A percentile compares a stretch with the other conserved stretches of the same genome.
Evolutionary conservation across 1,140 invertebrate species (phyloP).

Genomic region (Bombus huntii): DNA sequence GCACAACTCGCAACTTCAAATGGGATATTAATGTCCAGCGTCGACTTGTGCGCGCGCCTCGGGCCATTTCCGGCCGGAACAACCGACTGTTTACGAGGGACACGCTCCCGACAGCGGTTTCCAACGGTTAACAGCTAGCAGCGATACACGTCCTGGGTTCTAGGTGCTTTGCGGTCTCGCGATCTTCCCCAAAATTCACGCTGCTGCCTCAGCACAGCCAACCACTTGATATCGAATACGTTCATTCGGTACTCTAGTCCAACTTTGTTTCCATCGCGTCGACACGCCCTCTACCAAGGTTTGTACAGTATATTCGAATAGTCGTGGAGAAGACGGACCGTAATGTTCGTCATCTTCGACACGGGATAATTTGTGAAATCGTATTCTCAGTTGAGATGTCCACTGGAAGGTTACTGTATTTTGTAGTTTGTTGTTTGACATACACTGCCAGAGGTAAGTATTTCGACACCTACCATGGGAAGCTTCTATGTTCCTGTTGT

Average conservation of each 20-base stretch:
- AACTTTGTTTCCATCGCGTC: too few species aligned
- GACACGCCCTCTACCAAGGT: too few species aligned
- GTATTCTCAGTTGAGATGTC: not conserved
- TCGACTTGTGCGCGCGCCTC: conserved; percentile 43
- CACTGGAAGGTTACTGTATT: too few species aligned
- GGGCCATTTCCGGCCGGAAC: conserved; percentile 57
- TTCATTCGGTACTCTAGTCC: not conserved
- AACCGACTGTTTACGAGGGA: conserved; percentile 64
- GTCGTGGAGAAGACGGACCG: too few species aligned
- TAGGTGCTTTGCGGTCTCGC: conserved; percentile 48
- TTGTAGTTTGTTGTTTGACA: not conserved
- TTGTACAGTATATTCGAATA: too few species aligned
- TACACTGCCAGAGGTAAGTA: not conserved
- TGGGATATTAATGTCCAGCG: conserved; percentile 78
- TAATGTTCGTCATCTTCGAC: not conserved
- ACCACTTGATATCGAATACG: conserved; percentile 41
- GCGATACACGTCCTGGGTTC: conserved; percentile 27
- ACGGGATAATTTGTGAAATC: not conserved
- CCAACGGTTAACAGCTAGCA: conserved; percentile 32
- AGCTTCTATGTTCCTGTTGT: too few species aligned
- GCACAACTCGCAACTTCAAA: conserved; percentile 77
- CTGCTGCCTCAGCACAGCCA: conserved; percentile 10
- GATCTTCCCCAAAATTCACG: conserved; percentile 49
- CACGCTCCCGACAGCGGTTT: conserved; percentile 36
- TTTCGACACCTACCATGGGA: too few species aligned